Percentiles rank a stretch among this genome's conserved stretches.
phyloP scores from a whole-genome alignment of 2,113 vertebrate species.

The Anoura caudifer region DNA sequence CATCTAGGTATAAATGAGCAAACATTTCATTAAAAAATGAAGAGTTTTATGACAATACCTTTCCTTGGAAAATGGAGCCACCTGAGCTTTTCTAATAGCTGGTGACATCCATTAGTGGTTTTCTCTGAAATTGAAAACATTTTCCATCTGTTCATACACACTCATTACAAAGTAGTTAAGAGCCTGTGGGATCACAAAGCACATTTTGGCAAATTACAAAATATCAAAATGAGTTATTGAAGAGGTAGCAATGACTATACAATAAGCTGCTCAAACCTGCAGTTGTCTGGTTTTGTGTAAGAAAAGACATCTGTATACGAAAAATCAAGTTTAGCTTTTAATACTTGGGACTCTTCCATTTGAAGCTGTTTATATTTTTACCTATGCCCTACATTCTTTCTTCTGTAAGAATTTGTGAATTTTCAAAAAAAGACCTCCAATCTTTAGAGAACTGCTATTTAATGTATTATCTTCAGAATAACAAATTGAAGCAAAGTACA shows the following conservation, averaged over 20 bases:
- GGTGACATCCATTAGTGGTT: constrained; percentile 82
- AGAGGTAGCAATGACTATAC: constrained; percentile 76
- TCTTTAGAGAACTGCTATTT: neutral
- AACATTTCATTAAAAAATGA: constrained; percentile 84
- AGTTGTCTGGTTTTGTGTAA: constrained; percentile 63
- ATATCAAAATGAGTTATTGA: constrained; percentile 83
- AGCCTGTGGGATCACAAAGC: constrained; percentile 79
- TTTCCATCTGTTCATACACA: constrained; percentile 84
- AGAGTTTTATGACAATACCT: constrained; percentile 79
- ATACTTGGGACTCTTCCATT: constrained; percentile 18
- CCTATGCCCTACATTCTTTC: neutral
- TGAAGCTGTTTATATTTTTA: neutral
- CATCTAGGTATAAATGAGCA: constrained; percentile 79
- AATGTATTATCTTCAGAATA: neutral
- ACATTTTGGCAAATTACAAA: constrained; percentile 82
- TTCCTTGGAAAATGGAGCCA: constrained; percentile 73
- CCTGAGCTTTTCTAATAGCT: constrained; percentile 83
- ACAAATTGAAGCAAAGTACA: neutral
- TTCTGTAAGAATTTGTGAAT: constrained; percentile 7
- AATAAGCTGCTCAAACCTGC: constrained; percentile 70
- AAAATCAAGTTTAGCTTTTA: constrained; percentile 59
- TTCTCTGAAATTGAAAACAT: constrained; percentile 82
- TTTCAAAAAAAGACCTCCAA: neutral
- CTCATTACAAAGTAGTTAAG: constrained; percentile 84
- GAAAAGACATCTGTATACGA: constrained; percentile 52